Percentiles rank a stretch among this genome's conserved stretches.
phyloP scores from a whole-genome alignment of 2,113 vertebrate species.

The Elaphurus davidianus region DNA sequence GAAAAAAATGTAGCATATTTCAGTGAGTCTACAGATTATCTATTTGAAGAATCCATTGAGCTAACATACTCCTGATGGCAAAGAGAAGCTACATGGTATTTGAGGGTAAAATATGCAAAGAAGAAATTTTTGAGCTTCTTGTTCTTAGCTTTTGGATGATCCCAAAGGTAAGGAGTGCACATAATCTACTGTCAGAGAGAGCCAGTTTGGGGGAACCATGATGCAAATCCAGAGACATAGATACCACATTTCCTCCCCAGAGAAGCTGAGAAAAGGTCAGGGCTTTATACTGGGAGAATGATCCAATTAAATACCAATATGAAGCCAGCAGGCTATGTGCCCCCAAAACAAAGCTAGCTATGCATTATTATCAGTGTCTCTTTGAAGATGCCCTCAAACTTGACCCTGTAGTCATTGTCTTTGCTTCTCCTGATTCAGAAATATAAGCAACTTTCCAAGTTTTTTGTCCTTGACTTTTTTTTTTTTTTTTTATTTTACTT shows the following conservation, averaged over 20 bases:
- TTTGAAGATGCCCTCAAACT: slow-evolving; percentile 5
- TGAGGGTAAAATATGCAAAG: neutral
- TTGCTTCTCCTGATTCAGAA: slow-evolving; percentile 38
- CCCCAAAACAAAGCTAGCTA: neutral
- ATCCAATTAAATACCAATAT: neutral
- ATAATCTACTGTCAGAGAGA: neutral
- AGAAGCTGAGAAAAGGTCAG: slow-evolving; percentile 31
- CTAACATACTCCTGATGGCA: rapidly evolving
- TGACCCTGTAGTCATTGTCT: neutral
- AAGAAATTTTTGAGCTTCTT: neutral
- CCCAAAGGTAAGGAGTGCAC: slow-evolving; percentile 21
- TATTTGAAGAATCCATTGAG: neutral
- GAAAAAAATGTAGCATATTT: slow-evolving; percentile 10
- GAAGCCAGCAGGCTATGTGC: neutral
- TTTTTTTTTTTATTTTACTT: neutral
- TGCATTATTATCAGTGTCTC: neutral
- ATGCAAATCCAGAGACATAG: neutral
- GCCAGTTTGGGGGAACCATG: neutral
- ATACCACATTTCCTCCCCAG: slow-evolving; percentile 18
- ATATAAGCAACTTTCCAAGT: neutral
- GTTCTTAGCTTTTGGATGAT: neutral
- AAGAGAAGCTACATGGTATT: neutral
- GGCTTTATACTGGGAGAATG: neutral
- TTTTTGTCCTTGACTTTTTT: neutral
- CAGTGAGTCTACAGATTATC: neutral